These are phyloP conservation scores for Dryobotodes eremita DNA, from an alignment of 2,888 invertebrate genomes.

Conservation along the genomic window DNA sequence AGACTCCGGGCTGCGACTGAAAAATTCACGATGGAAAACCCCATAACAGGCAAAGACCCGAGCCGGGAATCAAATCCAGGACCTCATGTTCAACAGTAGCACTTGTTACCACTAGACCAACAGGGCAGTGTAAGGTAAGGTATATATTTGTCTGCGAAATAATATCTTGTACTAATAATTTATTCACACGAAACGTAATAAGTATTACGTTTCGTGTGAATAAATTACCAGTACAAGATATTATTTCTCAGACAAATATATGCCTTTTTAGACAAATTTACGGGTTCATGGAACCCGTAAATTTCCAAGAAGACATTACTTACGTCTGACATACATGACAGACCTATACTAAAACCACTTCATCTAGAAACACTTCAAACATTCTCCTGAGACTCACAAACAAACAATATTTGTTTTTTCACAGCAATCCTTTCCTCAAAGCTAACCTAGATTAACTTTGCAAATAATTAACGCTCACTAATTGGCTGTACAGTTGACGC, in stretches of 20 bases:
- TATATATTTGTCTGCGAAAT: no score
- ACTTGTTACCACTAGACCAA: no score
- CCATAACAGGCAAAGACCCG: neutral
- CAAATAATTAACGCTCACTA: slow-evolving; percentile 58
- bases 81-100: neutral
- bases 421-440: slow-evolving; percentile 52
- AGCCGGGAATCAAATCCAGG: neutral
- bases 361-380: slow-evolving; percentile 10
- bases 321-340: neutral
- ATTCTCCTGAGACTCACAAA: slow-evolving; percentile 10
- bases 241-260: no score
- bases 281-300: neutral
- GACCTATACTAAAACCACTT: neutral
- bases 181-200: neutral
- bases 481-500: slow-evolving; percentile 35
- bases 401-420: slow-evolving; percentile 36
- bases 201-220: no score
- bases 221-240: no score
- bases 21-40: neutral
- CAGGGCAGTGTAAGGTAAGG: neutral
- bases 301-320: neutral
- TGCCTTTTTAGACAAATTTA: no score
- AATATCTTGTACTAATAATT: neutral
- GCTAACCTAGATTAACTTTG: slow-evolving; percentile 45
- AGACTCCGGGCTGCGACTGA: neutral